Conservation (phyloP, 2,797 vertebrate species). For the Cryptoblepharus egeriae region DNA sequence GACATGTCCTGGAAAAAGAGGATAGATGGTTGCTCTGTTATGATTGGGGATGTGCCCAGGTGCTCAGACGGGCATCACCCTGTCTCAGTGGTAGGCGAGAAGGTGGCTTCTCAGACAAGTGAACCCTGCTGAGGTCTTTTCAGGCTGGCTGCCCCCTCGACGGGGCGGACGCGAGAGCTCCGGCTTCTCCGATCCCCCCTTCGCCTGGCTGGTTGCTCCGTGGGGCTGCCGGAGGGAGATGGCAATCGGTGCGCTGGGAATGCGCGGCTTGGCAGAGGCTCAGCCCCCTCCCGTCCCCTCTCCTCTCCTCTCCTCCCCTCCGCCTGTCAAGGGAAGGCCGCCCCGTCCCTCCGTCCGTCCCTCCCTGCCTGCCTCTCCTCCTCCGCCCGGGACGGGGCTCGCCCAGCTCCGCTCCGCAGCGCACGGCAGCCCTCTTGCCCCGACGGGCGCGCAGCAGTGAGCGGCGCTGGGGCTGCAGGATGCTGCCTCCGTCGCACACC, state of each 20-base stretch:
- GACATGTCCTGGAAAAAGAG: too few relatives aligned
- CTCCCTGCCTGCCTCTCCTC: conserved; percentile 57
- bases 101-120: too few relatives aligned
- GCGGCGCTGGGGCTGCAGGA: conserved; percentile 58
- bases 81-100: neutral
- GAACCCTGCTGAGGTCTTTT: too few relatives aligned
- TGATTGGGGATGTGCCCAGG: neutral
- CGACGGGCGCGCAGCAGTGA: conserved; percentile 15
- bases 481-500: conserved; percentile 85
- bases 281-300: conserved; percentile 57
- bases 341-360: conserved; percentile 63
- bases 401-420: conserved; percentile 12
- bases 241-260: conserved; percentile 22
- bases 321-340: conserved; percentile 68
- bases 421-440: neutral
- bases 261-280: conserved; percentile 60
- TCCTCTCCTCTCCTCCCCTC: conserved; percentile 52
- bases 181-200: neutral
- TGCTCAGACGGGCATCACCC: neutral
- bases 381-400: conserved; percentile 54
- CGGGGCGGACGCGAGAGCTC: neutral
- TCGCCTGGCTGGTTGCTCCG: neutral
- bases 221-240: conserved; percentile 20
- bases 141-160: neutral
- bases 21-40: too few relatives aligned